phyloP scores from a whole-genome alignment of 1,140 invertebrate species.

The Eupristina koningsbergeri region DNA sequence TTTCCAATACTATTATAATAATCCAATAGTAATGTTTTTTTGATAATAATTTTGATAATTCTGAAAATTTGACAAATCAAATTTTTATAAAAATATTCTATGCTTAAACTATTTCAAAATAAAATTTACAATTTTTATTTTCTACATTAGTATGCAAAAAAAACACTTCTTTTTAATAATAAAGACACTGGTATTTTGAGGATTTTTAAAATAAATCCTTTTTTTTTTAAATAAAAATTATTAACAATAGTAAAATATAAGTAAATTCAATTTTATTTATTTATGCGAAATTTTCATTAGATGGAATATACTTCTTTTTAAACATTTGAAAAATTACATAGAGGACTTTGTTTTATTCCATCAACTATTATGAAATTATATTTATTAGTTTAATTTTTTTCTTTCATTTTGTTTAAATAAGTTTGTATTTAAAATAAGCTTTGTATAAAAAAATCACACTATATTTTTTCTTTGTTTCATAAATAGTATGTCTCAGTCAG shows the following conservation, averaged over 20 bases:
- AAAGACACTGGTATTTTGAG: not conserved
- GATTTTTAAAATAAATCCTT: not conserved
- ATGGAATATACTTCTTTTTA: not conserved
- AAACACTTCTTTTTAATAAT: not conserved
- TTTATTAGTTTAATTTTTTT: not conserved
- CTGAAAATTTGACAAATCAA: not conserved
- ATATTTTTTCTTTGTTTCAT: constrained; percentile 38
- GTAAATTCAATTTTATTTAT: not conserved
- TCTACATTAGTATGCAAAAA: not conserved
- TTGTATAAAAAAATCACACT: constrained; percentile 25
- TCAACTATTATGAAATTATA: not conserved
- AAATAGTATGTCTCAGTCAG: constrained; percentile 65
- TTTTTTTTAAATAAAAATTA: constrained; percentile 19
- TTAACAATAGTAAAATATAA: constrained; percentile 8
- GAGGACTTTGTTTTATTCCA: not conserved
- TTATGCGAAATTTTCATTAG: not conserved
- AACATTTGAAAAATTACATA: not conserved
- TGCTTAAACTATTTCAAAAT: no score
- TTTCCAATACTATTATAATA: not conserved
- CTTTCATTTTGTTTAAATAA: not conserved
- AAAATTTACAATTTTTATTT: not conserved
- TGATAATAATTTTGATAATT: not conserved
- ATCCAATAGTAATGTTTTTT: not conserved
- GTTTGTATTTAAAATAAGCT: constrained; percentile 33
- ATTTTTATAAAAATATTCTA: not conserved